Conservation (phyloP, 2,797 vertebrate genomes). For the Podargus strigoides region DNA sequence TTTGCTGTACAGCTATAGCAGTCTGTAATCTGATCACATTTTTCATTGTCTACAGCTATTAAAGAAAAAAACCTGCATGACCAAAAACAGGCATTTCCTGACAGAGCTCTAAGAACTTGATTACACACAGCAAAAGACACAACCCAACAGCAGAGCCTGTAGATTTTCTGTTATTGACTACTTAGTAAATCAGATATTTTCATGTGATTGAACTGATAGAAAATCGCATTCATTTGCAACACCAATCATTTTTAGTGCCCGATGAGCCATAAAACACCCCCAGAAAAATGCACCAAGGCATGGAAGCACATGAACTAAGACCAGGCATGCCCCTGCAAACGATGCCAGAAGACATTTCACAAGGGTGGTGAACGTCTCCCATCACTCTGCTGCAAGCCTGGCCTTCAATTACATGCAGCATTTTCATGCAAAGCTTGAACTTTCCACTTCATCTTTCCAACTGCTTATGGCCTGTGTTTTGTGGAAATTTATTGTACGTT, state of each 20-base stretch:
- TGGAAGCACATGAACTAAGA: background rate
- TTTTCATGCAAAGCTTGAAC: background rate
- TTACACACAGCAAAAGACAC: background rate
- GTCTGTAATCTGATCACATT: constrained; percentile 94
- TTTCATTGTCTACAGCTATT: constrained; percentile 83
- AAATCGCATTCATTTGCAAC: background rate
- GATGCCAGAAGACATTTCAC: background rate
- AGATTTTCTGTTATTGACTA: background rate
- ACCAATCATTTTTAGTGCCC: background rate
- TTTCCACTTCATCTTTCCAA: background rate
- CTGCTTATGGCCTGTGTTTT: background rate
- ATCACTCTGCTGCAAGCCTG: background rate
- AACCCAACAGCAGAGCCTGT: background rate
- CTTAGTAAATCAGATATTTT: background rate
- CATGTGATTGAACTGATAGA: background rate
- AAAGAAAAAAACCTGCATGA: constrained; percentile 61
- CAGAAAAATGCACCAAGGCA: background rate
- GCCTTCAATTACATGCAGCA: background rate
- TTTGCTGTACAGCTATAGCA: constrained; percentile 97
- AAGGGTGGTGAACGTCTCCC: background rate
- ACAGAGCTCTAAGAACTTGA: constrained; percentile 36
- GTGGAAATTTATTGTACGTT: background rate
- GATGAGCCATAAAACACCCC: background rate
- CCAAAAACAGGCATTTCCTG: constrained; percentile 53
- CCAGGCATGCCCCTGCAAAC: background rate